Evolutionary conservation across 2,888 invertebrate species (phyloP).

Genomic region (Tethea ocularis): DNA sequence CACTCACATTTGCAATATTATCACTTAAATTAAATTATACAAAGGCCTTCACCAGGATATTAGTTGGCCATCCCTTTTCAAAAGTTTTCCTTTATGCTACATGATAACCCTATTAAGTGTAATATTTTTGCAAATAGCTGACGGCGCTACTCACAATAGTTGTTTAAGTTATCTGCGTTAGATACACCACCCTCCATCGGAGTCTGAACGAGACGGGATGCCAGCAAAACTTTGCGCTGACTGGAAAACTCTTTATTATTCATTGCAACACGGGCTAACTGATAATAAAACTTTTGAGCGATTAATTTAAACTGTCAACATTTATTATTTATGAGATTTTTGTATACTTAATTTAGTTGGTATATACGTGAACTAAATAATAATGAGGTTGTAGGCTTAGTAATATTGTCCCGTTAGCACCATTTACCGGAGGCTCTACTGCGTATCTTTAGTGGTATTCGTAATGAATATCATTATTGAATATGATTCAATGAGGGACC

Average conservation of each 20-base stretch:
- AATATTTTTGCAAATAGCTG: constrained; percentile 26
- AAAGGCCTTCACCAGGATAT: too few relatives aligned
- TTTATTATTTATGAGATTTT: constrained; percentile 36
- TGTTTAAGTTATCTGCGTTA: constrained; percentile 36
- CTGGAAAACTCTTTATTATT: constrained; percentile 63
- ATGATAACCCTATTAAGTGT: constrained; percentile 9
- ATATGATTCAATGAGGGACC: too few relatives aligned
- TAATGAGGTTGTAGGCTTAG: too few relatives aligned
- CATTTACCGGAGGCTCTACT: too few relatives aligned
- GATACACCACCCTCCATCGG: constrained; percentile 23
- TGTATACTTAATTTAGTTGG: background rate
- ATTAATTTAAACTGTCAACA: constrained; percentile 52
- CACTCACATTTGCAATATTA: too few relatives aligned
- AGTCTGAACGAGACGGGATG: constrained; percentile 21
- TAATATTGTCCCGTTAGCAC: too few relatives aligned
- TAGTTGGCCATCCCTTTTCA: background rate
- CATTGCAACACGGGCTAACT: constrained; percentile 62
- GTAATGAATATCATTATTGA: too few relatives aligned
- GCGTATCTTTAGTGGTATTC: too few relatives aligned
- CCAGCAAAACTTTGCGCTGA: constrained; percentile 43
- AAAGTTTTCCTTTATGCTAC: background rate
- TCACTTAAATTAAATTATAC: too few relatives aligned
- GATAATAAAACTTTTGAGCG: constrained; percentile 66
- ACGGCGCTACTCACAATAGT: constrained; percentile 17
- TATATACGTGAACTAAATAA: too few relatives aligned